Base-by-base conservation (phyloP, 2,888 invertebrate genomes). In the Mycalesis mineus region DNA sequence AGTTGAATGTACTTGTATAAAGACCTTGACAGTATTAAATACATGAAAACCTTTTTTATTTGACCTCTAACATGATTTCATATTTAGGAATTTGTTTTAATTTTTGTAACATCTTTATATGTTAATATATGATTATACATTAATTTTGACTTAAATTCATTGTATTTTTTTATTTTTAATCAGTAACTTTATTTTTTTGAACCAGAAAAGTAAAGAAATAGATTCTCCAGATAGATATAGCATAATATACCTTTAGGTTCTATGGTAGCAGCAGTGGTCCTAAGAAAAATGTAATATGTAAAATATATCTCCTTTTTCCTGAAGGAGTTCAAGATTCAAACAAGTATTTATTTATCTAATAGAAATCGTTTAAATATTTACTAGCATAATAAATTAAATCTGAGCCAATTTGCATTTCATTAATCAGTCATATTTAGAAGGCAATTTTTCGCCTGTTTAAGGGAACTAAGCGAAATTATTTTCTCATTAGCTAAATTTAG, bases 1-100 rank as follows among this genome's bases (percentile, higher is more conserved):
- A 13, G 31, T 6, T 47, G 31, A 33, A 14, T 45, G 45, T 17
- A 13, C 29, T 29, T 44, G 29, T 45, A n/a, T 28, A 29, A 29
- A 45, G 31, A 45, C 45, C 45, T 47, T 47, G 47, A 33, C 15
- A 9, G 15, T 14, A 33, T 47, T 31, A 9, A 33, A 31, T 11
- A 33, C 47, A 47, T 14, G 31, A 47, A 47, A 31, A 33, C 31
- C 9, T 45, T 45, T 45, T 45, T 45, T 45, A 0, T 11, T 14
- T 33, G 15, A 47, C 33, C 47, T 47, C 33, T 47, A 47, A 47
- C 15, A 33, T 15, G 33, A 47, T 45, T 45, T 29, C 47, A 33
- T 11, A 14, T 9, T 45, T 3, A 15, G 31, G 28, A 44, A 29
- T n/a, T 7, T 44, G 13, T 33, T 11, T 45, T 31, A 11, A 36